Conservation (phyloP, 37 sponge, comb jelly and placozoan genomes). For the Ianthella basta region DNA sequence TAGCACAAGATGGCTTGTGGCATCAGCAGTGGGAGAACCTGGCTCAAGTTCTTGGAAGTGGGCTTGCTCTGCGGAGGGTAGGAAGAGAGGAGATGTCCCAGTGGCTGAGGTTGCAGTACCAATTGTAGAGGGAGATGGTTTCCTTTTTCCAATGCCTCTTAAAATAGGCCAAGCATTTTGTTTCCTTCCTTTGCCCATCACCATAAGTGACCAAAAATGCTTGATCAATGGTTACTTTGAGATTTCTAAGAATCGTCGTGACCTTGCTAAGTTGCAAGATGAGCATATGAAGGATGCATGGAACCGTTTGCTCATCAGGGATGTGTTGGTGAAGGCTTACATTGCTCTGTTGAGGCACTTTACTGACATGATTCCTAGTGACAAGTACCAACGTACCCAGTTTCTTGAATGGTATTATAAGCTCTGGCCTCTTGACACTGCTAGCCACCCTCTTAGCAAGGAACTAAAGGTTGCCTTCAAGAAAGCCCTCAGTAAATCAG, state of each 20-base stretch:
- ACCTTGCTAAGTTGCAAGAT: slow-evolving; percentile 12
- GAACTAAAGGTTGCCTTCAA: not conserved
- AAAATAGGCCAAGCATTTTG: slow-evolving; percentile 44
- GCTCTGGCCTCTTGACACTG: slow-evolving; percentile 39
- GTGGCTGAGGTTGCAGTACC: slow-evolving; percentile 36
- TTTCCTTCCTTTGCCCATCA: slow-evolving; percentile 63
- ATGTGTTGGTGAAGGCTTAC: slow-evolving; percentile 40
- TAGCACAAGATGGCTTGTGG: slow-evolving; percentile 35
- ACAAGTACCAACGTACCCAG: not conserved
- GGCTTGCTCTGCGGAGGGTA: slow-evolving; percentile 26
- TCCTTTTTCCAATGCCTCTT: not conserved
- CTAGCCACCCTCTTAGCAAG: not conserved
- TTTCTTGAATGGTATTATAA: slow-evolving; percentile 49
- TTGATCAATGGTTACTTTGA: slow-evolving; percentile 63
- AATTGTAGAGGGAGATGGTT: not conserved
- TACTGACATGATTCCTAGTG: not conserved
- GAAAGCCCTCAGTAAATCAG: not conserved
- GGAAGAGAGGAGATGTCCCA: slow-evolving; percentile 25
- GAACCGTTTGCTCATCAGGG: slow-evolving; percentile 48
- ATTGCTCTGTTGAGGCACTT: slow-evolving; percentile 24
- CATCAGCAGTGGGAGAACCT: slow-evolving; percentile 19
- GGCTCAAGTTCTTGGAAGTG: not conserved
- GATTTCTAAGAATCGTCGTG: slow-evolving; percentile 47
- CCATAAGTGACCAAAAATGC: slow-evolving; percentile 37
- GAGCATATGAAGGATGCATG: slow-evolving; percentile 30